Evolutionary conservation across 2,888 invertebrate species (phyloP).

Genomic region (Cynaeus angustus): DNA sequence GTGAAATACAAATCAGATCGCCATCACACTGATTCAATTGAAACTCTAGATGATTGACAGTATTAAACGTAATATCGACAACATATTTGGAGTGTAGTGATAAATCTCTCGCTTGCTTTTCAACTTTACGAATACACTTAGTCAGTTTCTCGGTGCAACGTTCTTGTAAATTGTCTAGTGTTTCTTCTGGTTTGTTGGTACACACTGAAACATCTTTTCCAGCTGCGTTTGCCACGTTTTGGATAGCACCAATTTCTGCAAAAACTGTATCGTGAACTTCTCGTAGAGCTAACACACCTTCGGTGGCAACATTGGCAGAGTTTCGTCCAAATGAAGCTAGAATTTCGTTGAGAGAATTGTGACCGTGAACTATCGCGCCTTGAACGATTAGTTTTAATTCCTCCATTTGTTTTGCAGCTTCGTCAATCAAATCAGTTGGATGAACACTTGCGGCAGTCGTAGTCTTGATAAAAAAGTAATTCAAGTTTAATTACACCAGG

Average conservation of each 20-base stretch:
- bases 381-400: background rate
- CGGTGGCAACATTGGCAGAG: background rate
- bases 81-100: background rate
- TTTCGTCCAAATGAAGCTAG: too few relatives aligned
- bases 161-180: background rate
- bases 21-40: background rate
- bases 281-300: background rate
- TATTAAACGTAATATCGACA: background rate
- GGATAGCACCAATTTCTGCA: background rate
- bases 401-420: background rate
- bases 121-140: too few relatives aligned
- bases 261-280: background rate
- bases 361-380: background rate
- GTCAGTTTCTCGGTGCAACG: background rate
- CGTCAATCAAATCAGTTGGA: background rate
- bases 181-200: background rate
- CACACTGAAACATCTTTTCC: background rate
- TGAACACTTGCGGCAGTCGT: background rate
- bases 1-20: conserved; percentile 13
- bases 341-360: background rate
- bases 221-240: conserved; percentile 6
- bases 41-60: background rate
- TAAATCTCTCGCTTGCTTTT: too few relatives aligned
- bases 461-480: background rate
- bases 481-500: background rate